Evolutionary conservation across 2,888 invertebrate species (phyloP), one percentile per base, ranked within the genome.

Genomic region (Amblyjoppa fuscipennis): DNA sequence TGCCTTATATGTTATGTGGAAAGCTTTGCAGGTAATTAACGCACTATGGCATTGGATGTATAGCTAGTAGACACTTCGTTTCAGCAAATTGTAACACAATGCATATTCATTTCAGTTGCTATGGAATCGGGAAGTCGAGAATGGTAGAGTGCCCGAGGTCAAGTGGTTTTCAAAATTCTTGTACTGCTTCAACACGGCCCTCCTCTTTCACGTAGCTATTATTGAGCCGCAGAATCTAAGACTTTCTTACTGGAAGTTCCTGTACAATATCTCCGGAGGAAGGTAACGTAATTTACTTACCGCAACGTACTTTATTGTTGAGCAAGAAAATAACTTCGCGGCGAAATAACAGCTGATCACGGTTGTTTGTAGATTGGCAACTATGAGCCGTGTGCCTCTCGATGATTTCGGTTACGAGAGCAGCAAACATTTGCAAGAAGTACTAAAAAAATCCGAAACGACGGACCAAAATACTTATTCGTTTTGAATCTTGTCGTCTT

Each of bases 1-100:
- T 74, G 96, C 98, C n/a, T 95, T 98, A 41, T 98, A 98, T 93
- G 96, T 97, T 6, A 95, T 97, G 94, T 97, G 98, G 97, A 98
- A 98, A 94, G 95, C 96, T 68, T 95, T 97, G 59, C 98, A 98
- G 95, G 97, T 97, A 93, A 91, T 90, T 83, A 41, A 70, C 56
- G 20, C 49, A 41, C 38, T 61, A 51, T n/a, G 28, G 53, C 34
- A 20, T 53, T 31, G 31, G 13, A 34, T n/a, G 1, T 7, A 61
- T 45, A 45, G 45, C 3, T 45, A 45, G 13, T 3, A 3, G 45
- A 2, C 45, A 3, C 3, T 45, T 13, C 45, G 13, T 45, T 45
- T 45, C 11, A 45, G 45, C 13, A 45, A 13, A 13, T 13, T 11
- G 11, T 45, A 45, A 38, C 11, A 13, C 51, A 41, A 16, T 59